These are phyloP conservation scores for Aspidoscelis tigris DNA, from an alignment of 2,113 vertebrate genomes.

Conservation along the genomic window DNA sequence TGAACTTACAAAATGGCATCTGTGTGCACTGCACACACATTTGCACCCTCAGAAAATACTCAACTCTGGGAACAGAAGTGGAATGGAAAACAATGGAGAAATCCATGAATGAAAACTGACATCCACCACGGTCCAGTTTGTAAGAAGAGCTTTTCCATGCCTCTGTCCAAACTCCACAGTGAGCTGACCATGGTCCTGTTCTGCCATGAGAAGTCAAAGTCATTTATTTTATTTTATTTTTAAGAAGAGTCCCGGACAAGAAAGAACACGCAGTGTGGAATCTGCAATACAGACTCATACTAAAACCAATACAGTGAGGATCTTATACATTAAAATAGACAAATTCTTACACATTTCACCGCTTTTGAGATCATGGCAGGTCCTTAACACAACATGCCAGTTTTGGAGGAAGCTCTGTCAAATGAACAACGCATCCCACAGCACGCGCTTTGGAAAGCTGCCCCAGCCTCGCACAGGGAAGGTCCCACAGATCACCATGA, in stretches of 20 bases:
- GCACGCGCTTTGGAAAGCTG: neutral
- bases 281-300: neutral
- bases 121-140: too few relatives aligned
- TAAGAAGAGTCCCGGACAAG: too few relatives aligned
- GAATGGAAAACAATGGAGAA: neutral
- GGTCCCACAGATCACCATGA: neutral
- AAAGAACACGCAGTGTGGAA: neutral
- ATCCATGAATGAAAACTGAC: too few relatives aligned
- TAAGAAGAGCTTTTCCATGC: neutral
- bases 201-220: neutral
- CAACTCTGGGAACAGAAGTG: neutral
- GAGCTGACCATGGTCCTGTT: neutral
- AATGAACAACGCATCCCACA: neutral
- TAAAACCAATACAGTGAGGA: constrained; percentile 10
- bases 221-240: too few relatives aligned
- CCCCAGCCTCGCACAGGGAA: neutral
- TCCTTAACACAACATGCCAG: neutral
- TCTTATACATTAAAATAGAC: constrained; percentile 40
- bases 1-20: too few relatives aligned
- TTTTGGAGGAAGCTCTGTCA: neutral
- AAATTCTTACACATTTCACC: neutral
- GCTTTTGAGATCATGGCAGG: constrained; percentile 8
- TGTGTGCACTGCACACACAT: too few relatives aligned
- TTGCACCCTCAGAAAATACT: neutral
- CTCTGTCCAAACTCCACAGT: neutral